Evolutionary conservation across 23 tunicate species (phyloP).

Genomic region (Trididemnum clinides): DNA sequence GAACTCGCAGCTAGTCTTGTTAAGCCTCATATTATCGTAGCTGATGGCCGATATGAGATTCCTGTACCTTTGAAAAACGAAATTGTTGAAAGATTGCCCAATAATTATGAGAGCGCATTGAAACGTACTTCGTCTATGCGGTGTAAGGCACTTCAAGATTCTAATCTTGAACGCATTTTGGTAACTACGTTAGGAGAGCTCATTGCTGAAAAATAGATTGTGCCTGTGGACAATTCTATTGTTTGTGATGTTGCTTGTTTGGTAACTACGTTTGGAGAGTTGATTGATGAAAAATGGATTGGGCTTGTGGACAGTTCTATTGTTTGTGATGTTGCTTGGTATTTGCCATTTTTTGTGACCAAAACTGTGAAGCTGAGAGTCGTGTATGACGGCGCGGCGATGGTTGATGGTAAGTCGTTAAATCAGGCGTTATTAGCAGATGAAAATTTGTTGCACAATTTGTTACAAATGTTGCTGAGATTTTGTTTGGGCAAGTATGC

Average conservation of each 20-base stretch:
- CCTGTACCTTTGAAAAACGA: conserved; percentile 6
- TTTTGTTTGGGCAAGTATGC: background rate
- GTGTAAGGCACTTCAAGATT: background rate
- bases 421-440: background rate
- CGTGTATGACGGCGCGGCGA: background rate
- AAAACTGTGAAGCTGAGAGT: background rate
- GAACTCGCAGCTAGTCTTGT: background rate
- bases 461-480: background rate
- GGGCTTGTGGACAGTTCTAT: background rate
- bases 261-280: no score
- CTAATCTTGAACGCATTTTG: background rate
- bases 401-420: background rate
- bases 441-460: background rate
- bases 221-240: no score
- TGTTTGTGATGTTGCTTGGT: background rate
- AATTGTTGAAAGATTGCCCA: background rate
- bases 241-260: no score
- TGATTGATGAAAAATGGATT: no score
- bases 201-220: background rate
- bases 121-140: background rate
- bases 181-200: background rate
- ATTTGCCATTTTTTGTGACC: conserved; percentile 23
- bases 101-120: background rate
- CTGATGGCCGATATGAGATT: background rate
- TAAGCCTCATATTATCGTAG: background rate